A percentile compares a stretch with the other conserved stretches of the same genome.
Evolutionary conservation across 2,797 vertebrate species (phyloP).

Genomic region (Philypnodon macrostomus): DNA sequence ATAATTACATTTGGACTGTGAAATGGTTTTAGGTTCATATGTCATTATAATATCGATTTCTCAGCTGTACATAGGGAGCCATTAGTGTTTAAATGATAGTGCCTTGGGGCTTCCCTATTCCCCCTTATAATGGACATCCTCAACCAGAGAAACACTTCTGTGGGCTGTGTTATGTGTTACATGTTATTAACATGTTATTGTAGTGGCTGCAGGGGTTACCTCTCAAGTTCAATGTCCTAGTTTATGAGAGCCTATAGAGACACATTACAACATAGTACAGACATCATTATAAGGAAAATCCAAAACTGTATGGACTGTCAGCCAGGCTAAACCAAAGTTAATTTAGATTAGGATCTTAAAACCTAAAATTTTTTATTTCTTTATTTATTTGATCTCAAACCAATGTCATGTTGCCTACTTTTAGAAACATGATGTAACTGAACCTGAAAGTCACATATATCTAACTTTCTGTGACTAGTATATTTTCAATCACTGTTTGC

Average conservation of each 20-base stretch:
- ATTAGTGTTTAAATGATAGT: background rate
- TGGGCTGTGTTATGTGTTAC: constrained; percentile 27
- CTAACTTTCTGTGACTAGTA: no score
- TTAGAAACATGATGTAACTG: no score
- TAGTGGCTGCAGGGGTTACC: constrained; percentile 25
- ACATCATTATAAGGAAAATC: no score
- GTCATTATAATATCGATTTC: background rate
- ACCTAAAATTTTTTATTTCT: no score
- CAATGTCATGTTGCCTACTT: no score
- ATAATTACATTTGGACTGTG: no score
- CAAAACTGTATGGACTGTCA: no score
- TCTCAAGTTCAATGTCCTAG: constrained; percentile 60
- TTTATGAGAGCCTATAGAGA: background rate
- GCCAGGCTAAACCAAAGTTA: no score
- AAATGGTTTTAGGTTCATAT: background rate
- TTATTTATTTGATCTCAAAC: no score
- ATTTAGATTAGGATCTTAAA: no score
- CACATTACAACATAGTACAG: background rate
- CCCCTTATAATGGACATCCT: constrained; percentile 59
- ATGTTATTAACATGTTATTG: constrained; percentile 41
- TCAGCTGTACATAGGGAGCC: background rate
- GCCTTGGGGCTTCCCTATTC: constrained; percentile 43
- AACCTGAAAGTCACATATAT: no score
- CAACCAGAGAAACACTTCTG: background rate
- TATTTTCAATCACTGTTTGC: no score